Base-by-base conservation (phyloP, 2,888 invertebrate genomes). In the Polymixis lichenea region DNA sequence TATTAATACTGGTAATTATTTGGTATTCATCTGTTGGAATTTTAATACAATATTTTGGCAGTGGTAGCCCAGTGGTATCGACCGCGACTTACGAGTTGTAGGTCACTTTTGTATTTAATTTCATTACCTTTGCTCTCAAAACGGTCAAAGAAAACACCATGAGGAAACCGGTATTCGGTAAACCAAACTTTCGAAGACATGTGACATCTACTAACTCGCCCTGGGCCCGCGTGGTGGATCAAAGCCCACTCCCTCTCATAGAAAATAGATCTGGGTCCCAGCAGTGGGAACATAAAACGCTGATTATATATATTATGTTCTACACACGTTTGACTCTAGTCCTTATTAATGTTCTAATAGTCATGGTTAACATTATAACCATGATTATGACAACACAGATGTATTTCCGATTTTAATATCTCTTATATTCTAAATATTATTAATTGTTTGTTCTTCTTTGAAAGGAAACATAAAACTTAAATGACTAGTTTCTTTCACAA, bases 401-500 rank as follows among this genome's bases (percentile, higher is more conserved):
- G 19, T 43, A 28, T 61, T 49, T 64, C 15, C n/a, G 32, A 49
- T 25, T 32, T 6, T 15, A 56, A 69, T 13, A 68, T 55, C 13
- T 17, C 4, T 28, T 3, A 49, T 8, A n/a, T 56, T 9, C 58
- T 28, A 22, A 72, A n/a, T 32, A 56, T n/a, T 43, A 46, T 1
- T 25, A 22, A 17, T 65, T 28, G 38, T 49, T 58, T 60, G 28
- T n/a, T 22, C 9, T 49, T 38, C 28, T 15, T 43, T 13, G 22
- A 15, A 60, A 75, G 67, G 22, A 67, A 56, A 67, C 62, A 55
- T n/a, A 25, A 43, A 72, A 56, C 49, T 51, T 62, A 15, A 74
- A 55, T 17, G 11, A 11, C 38, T 43, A 43, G 55, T 66, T 43
- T 75, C n/a, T 55, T 25, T 61, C n/a, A 60, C 53, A 28, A 75